A percentile compares a stretch with the other conserved stretches of the same genome.
These are phyloP conservation scores for Fregata magnificens DNA, from an alignment of 2,113 vertebrate genomes.

Conservation along the genomic window DNA sequence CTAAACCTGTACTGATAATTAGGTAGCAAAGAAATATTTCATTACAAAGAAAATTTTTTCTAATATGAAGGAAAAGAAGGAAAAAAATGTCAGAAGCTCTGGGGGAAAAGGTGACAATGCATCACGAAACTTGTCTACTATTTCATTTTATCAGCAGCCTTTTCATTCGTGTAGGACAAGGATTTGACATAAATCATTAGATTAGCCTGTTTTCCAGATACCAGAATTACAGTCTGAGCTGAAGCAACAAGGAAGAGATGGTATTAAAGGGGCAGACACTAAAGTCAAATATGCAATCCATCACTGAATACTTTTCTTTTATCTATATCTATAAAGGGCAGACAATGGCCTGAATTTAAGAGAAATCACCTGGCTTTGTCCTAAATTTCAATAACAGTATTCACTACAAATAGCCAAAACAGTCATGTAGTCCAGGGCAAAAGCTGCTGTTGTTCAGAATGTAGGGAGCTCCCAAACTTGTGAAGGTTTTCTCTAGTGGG, in stretches of 20 bases:
- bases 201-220: neutral
- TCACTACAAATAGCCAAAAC: neutral
- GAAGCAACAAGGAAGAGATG: neutral
- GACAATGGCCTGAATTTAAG: neutral
- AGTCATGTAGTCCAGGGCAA: neutral
- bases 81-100: neutral
- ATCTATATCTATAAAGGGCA: neutral
- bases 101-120: rapidly evolving
- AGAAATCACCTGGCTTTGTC: neutral
- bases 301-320: neutral
- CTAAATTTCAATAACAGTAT: neutral
- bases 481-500: neutral
- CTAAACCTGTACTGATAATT: neutral
- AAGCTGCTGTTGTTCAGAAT: neutral
- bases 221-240: neutral
- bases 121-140: neutral
- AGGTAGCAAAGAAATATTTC: neutral
- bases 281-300: neutral
- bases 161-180: neutral
- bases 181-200: neutral
- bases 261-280: neutral
- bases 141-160: neutral
- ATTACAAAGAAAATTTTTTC: neutral
- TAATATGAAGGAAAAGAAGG: neutral
- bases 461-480: neutral